phyloP scores from a whole-genome alignment of 2,888 invertebrate genomes.

The Polylopha cassiicola region DNA sequence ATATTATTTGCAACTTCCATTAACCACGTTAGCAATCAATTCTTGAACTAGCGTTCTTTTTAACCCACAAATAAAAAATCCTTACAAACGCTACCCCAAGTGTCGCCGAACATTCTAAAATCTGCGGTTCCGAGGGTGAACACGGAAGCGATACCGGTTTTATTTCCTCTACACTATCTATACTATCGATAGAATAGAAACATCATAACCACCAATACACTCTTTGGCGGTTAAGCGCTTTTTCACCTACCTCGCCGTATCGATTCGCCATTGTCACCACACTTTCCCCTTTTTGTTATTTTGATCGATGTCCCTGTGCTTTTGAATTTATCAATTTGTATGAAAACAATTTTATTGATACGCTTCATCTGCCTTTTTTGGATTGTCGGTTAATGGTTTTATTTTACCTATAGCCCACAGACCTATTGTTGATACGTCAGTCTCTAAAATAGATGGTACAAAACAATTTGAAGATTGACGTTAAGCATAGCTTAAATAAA shows the following conservation, averaged over 20 bases:
- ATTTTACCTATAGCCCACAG: conserved; percentile 1
- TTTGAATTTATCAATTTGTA: conserved; percentile 31
- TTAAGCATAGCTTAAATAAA: no score
- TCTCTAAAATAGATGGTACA: no score
- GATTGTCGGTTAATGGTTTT: conserved; percentile 5
- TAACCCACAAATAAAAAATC: conserved; percentile 20
- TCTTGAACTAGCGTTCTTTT: no score
- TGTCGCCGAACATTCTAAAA: conserved; percentile 23
- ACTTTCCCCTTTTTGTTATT: conserved; percentile 50
- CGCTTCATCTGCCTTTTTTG: conserved; percentile 12
- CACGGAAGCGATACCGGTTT: conserved; percentile 67
- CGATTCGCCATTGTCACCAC: conserved; percentile 60
- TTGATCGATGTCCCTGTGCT: conserved; percentile 58
- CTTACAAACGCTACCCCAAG: conserved; percentile 17
- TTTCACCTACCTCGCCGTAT: conserved; percentile 38
- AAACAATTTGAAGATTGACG: no score
- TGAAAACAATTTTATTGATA: conserved; percentile 42
- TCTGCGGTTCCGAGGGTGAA: conserved; percentile 45
- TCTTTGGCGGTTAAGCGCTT: conserved; percentile 1
- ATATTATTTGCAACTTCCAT: no score
- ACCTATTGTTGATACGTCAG: no score
- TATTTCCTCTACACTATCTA: conserved; percentile 62
- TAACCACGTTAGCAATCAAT: no score
- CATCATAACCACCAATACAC: not conserved
- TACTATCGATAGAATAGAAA: not conserved